A percentile compares a stretch with the other conserved stretches of the same genome.
phyloP scores from a whole-genome alignment of 2,888 invertebrate genomes.

The Fabriciana adippe region DNA sequence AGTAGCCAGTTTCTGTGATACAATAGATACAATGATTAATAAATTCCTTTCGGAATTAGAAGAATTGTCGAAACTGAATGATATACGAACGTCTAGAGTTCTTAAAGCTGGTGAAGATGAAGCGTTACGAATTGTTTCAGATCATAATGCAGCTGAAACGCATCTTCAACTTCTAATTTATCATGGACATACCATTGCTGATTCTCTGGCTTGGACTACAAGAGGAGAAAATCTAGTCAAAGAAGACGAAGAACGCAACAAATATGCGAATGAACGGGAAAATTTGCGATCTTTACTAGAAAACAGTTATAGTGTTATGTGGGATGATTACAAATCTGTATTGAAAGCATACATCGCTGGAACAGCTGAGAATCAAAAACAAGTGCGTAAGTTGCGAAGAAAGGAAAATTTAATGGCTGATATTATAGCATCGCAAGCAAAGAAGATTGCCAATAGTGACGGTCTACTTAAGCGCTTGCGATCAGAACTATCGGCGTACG shows the following conservation, averaged over 20 bases:
- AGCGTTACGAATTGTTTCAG: slow-evolving; percentile 49
- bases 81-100: slow-evolving; percentile 52
- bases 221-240: slow-evolving; percentile 72
- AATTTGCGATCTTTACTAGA: slow-evolving; percentile 66
- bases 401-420: slow-evolving; percentile 75
- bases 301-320: slow-evolving; percentile 60
- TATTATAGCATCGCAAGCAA: slow-evolving; percentile 70
- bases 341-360: slow-evolving; percentile 63
- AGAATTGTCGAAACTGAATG: slow-evolving; percentile 58
- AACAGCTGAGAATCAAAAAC: slow-evolving; percentile 71
- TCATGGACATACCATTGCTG: slow-evolving; percentile 62
- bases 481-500: slow-evolving; percentile 66
- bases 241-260: slow-evolving; percentile 67
- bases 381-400: slow-evolving; percentile 63
- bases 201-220: slow-evolving; percentile 63
- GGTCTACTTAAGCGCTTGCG: slow-evolving; percentile 62
- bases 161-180: slow-evolving; percentile 69
- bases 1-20: slow-evolving; percentile 84
- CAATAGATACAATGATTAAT: slow-evolving; percentile 83
- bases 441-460: slow-evolving; percentile 69
- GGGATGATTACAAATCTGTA: slow-evolving; percentile 71
- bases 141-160: slow-evolving; percentile 67
- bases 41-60: slow-evolving; percentile 68
- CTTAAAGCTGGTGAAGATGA: slow-evolving; percentile 58
- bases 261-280: slow-evolving; percentile 61